Evolutionary conservation across 1,140 invertebrate genomes (phyloP).

Genomic region (Lutraria rhynchaena): DNA sequence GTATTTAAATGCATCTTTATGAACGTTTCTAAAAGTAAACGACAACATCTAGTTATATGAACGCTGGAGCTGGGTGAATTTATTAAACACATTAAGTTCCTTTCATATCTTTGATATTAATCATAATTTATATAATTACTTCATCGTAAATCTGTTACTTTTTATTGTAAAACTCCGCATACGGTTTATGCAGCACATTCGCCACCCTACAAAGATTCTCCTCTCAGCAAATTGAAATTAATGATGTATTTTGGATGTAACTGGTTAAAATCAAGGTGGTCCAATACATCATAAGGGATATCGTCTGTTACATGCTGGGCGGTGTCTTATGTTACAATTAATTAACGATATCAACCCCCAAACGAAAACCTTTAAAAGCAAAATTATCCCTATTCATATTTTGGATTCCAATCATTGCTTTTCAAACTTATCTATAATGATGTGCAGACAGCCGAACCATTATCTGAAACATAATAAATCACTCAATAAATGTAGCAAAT

Average conservation of each 20-base stretch:
- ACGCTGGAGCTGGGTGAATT: too few species aligned
- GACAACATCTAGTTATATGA: too few species aligned
- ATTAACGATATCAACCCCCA: constrained; percentile 24
- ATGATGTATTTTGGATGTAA: neutral
- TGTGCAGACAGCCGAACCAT: constrained; percentile 4
- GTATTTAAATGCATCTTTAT: too few species aligned
- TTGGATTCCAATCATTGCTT: constrained; percentile 15
- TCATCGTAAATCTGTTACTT: neutral
- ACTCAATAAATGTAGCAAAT: neutral
- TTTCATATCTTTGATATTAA: neutral
- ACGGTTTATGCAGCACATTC: neutral
- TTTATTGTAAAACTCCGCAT: neutral
- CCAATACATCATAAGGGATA: neutral
- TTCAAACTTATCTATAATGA: constrained; percentile 18
- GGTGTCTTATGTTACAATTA: constrained; percentile 1
- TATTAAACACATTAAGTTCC: too few species aligned
- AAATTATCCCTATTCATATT: neutral
- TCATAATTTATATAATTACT: neutral
- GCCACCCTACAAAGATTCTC: neutral
- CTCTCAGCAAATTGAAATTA: neutral
- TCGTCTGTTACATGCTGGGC: neutral
- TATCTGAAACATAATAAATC: constrained; percentile 27
- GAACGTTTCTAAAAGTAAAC: too few species aligned
- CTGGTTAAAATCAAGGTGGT: neutral
- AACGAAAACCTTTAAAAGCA: neutral